A percentile compares a stretch with the other conserved stretches of the same genome.
phyloP scores from a whole-genome alignment of 1,140 invertebrate species.

The Lepidurus apus region DNA sequence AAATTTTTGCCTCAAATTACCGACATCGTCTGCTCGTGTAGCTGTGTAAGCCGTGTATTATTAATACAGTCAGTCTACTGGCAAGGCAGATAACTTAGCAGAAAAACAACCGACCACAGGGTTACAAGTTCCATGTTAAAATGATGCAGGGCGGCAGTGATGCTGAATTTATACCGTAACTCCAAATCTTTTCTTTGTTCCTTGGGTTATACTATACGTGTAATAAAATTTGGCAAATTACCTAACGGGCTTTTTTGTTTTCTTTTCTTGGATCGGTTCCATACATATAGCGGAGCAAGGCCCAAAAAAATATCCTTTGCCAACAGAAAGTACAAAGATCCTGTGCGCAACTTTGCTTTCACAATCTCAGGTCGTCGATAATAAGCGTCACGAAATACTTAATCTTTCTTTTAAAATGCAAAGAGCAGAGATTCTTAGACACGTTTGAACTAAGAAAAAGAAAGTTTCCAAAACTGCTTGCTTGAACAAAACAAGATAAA shows the following conservation, averaged over 20 bases:
- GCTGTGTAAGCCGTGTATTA: constrained; percentile 18
- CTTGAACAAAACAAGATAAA: background rate
- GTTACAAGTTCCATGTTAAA: constrained; percentile 7
- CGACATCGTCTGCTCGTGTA: background rate
- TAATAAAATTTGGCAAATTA: constrained; percentile 10
- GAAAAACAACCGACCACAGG: background rate
- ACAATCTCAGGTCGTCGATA: background rate
- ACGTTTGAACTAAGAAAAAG: background rate
- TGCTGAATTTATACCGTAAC: background rate
- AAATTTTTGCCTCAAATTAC: too few relatives aligned
- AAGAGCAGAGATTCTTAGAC: background rate
- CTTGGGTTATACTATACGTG: background rate
- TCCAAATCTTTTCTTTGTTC: background rate
- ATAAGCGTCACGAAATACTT: constrained; percentile 5
- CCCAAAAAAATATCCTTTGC: background rate
- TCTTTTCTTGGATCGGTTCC: background rate
- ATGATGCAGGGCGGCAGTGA: background rate
- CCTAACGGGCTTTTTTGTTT: background rate
- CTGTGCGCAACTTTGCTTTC: constrained; percentile 1
- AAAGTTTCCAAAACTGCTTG: background rate
- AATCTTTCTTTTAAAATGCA: background rate
- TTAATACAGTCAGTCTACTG: constrained; percentile 20
- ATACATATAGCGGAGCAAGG: background rate
- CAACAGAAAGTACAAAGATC: background rate
- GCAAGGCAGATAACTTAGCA: background rate